These are phyloP conservation scores for Eptesicus fuscus DNA, from an alignment of 2,113 vertebrate genomes.

Conservation along the genomic window DNA sequence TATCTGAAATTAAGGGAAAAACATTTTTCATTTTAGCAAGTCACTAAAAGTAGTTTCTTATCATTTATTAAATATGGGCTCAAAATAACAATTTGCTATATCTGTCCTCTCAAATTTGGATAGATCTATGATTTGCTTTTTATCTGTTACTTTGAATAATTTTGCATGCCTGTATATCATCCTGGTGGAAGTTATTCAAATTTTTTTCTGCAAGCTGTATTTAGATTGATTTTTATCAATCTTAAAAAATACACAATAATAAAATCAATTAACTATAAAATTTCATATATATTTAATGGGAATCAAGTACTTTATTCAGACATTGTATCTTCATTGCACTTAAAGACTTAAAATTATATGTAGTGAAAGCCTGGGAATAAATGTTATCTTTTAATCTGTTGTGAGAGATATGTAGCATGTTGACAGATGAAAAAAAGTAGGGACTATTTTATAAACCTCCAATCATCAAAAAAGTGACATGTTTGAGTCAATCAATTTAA, in stretches of 20 bases:
- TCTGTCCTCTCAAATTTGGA: not conserved
- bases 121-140: not conserved
- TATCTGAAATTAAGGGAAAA: not conserved
- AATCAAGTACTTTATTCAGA: not conserved
- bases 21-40: not conserved
- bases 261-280: not conserved
- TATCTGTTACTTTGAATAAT: not conserved
- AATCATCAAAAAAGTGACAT: slow-evolving; percentile 64
- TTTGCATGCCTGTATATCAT: not conserved
- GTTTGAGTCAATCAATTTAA: slow-evolving; percentile 70
- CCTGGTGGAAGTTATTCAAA: not conserved
- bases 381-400: slow-evolving; percentile 41
- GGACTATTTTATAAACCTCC: slow-evolving; percentile 46
- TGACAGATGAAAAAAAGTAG: slow-evolving; percentile 45
- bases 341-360: slow-evolving; percentile 11
- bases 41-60: not conserved
- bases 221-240: not conserved
- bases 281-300: not conserved
- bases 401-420: slow-evolving; percentile 33
- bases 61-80: slow-evolving; percentile 16
- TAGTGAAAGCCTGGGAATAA: not conserved
- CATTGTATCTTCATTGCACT: not conserved
- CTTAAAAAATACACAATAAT: not conserved
- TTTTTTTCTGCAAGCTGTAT: not conserved
- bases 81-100: not conserved